Conservation (phyloP, 1,140 invertebrate genomes). For the Anoplolepis gracilipes region DNA sequence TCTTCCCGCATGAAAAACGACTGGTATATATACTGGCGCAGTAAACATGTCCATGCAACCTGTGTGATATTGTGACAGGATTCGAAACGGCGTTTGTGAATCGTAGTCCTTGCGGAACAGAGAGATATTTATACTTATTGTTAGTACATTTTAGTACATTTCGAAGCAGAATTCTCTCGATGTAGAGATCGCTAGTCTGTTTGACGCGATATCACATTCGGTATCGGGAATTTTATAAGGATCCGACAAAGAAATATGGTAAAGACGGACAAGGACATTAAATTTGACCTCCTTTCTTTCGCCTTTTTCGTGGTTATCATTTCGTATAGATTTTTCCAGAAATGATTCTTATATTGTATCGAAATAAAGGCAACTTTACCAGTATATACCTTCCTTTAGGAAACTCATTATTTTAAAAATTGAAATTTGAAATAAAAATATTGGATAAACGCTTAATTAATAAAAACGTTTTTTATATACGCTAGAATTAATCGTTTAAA, state of each 20-base stretch:
- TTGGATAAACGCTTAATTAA: not conserved
- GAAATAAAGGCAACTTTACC: too few species aligned
- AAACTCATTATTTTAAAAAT: not conserved
- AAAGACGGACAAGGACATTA: too few species aligned
- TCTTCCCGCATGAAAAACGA: not conserved
- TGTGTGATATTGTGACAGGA: not conserved
- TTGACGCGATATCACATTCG: slow-evolving; percentile 33
- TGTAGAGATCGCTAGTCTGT: not conserved
- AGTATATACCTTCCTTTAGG: too few species aligned
- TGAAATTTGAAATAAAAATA: not conserved
- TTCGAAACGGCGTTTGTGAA: not conserved
- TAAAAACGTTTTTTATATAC: not conserved
- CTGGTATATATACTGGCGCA: not conserved
- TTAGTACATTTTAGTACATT: not conserved
- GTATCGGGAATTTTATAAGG: slow-evolving; percentile 7
- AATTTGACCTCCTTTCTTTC: too few species aligned
- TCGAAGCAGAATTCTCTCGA: not conserved
- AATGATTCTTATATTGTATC: too few species aligned
- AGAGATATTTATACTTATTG: not conserved
- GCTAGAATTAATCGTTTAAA: not conserved
- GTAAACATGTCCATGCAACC: not conserved
- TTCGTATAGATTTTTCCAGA: not conserved
- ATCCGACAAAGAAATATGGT: not conserved
- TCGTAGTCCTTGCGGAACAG: not conserved
- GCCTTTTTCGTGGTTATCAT: not conserved